Conservation (phyloP, 2,888 invertebrate genomes). For the Trimorus sp. region DNA sequence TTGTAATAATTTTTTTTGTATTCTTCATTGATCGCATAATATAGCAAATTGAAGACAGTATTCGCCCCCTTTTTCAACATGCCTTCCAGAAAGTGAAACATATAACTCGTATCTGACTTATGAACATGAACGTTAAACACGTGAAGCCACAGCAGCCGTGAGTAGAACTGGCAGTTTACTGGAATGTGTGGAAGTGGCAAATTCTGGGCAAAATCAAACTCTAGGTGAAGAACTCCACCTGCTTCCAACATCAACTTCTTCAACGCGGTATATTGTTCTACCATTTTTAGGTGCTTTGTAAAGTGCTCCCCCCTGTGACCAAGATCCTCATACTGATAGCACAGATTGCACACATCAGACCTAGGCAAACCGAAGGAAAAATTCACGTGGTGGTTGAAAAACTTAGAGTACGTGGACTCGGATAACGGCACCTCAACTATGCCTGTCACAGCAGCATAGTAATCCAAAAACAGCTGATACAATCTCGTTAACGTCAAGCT, state of each 20-base stretch:
- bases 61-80: constrained; percentile 49
- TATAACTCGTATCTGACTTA: constrained; percentile 41
- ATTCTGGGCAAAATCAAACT: constrained; percentile 52
- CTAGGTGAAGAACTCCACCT: constrained; percentile 32
- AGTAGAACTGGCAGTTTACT: constrained; percentile 51
- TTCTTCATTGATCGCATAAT: constrained; percentile 48
- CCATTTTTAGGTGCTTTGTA: background rate
- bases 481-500: constrained; percentile 10
- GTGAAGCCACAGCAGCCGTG: constrained; percentile 23
- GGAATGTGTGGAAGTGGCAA: constrained; percentile 56
- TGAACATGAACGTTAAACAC: constrained; percentile 60
- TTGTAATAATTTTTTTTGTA: constrained; percentile 13
- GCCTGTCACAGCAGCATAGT: constrained; percentile 27
- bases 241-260: constrained; percentile 19
- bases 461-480: constrained; percentile 27
- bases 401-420: constrained; percentile 21
- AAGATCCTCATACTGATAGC: background rate
- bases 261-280: background rate
- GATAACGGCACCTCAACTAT: constrained; percentile 12
- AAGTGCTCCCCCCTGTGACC: background rate
- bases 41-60: constrained; percentile 44
- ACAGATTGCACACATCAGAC: constrained; percentile 33
- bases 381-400: constrained; percentile 38
- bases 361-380: constrained; percentile 44
- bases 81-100: constrained; percentile 50